Conservation (phyloP, 2,797 vertebrate species). For the Crocidura indochinensis region DNA sequence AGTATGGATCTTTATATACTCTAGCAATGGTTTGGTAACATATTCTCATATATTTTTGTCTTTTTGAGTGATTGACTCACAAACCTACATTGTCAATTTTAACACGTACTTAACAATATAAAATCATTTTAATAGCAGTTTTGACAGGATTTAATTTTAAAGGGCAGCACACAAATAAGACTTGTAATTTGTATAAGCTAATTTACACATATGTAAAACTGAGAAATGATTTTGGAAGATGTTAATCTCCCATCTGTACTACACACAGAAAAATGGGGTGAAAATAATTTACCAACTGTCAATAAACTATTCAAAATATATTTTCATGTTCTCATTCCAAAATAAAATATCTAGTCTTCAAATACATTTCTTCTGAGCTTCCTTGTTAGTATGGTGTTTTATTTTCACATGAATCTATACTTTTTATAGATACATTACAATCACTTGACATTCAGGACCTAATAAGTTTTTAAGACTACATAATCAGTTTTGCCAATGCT, state of each 20-base stretch:
- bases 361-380: slow-evolving; percentile 72
- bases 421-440: slow-evolving; percentile 50
- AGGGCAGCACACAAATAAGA: slow-evolving; percentile 65
- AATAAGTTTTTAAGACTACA: slow-evolving; percentile 44
- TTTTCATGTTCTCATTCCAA: slow-evolving; percentile 64
- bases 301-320: slow-evolving; percentile 79
- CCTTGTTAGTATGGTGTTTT: slow-evolving; percentile 52
- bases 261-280: slow-evolving; percentile 68
- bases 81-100: slow-evolving; percentile 63
- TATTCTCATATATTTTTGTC: slow-evolving; percentile 62
- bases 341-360: slow-evolving; percentile 64
- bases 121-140: slow-evolving; percentile 45
- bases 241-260: slow-evolving; percentile 77
- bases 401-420: slow-evolving; percentile 46
- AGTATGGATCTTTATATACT: slow-evolving; percentile 33
- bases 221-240: slow-evolving; percentile 80
- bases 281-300: slow-evolving; percentile 76
- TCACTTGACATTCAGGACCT: slow-evolving; percentile 22
- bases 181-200: slow-evolving; percentile 75
- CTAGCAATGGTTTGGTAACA: slow-evolving; percentile 66
- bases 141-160: slow-evolving; percentile 76
- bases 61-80: slow-evolving; percentile 53
- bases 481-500: background rate
- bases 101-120: slow-evolving; percentile 65
- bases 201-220: slow-evolving; percentile 76